Evolutionary conservation across 1,140 invertebrate species (phyloP).

Genomic region (Lucilia sericata): DNA sequence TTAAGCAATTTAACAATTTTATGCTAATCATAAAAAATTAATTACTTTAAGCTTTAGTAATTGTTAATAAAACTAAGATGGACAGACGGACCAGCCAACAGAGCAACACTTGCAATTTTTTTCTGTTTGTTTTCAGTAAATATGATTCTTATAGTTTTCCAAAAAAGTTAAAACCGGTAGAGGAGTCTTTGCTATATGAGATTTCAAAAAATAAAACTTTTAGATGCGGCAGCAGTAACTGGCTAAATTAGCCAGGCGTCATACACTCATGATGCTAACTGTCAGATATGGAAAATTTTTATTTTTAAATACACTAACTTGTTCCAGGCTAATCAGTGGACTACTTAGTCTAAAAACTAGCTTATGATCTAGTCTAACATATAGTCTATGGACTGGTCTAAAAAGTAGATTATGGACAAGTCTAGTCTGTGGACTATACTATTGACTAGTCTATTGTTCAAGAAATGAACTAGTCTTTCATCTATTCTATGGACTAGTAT

Average conservation of each 20-base stretch:
- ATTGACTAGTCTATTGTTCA: too few relatives aligned
- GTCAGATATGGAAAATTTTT: too few relatives aligned
- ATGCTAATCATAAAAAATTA: conserved; percentile 18
- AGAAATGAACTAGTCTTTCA: too few relatives aligned
- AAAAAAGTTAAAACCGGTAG: background rate
- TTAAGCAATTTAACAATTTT: conserved; percentile 4
- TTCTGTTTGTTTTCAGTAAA: background rate
- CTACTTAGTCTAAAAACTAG: too few relatives aligned
- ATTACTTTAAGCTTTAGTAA: background rate
- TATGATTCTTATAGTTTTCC: background rate
- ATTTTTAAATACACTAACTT: too few relatives aligned
- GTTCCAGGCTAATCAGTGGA: too few relatives aligned
- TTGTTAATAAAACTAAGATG: background rate
- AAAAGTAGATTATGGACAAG: too few relatives aligned
- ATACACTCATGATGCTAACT: background rate
- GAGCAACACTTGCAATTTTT: background rate
- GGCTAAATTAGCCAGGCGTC: background rate
- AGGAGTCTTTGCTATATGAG: background rate
- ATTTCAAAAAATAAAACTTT: background rate
- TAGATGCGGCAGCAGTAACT: background rate
- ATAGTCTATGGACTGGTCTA: too few relatives aligned
- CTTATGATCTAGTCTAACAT: too few relatives aligned
- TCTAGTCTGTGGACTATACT: too few relatives aligned
- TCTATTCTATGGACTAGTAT: too few relatives aligned
- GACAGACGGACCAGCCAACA: too few relatives aligned